phyloP scores from a whole-genome alignment of 2,888 invertebrate species.

The Allophyes oxyacanthae region DNA sequence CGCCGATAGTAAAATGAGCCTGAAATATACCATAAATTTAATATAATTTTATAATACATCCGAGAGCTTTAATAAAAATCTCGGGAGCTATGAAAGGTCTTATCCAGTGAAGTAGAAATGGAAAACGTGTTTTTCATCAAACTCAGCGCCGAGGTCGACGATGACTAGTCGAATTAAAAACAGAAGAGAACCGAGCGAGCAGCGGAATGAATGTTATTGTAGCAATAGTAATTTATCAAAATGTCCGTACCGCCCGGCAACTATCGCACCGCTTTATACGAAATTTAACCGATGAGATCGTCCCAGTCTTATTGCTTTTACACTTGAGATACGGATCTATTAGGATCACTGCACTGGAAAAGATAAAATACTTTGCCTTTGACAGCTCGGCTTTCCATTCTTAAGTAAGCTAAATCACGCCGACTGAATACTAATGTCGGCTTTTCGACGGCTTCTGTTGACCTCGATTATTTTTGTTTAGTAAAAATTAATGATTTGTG shows the following conservation, averaged over 20 bases:
- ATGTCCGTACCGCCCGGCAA: conserved; percentile 60
- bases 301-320: conserved; percentile 72
- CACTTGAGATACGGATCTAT: conserved; percentile 73
- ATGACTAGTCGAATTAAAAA: conserved; percentile 81
- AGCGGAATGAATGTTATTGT: conserved; percentile 80
- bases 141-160: conserved; percentile 64
- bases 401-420: conserved; percentile 58
- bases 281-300: conserved; percentile 70
- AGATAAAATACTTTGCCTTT: conserved; percentile 71
- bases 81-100: conserved; percentile 60
- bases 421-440: conserved; percentile 68
- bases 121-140: conserved; percentile 72
- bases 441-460: conserved; percentile 59
- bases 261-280: conserved; percentile 62
- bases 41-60: conserved; percentile 45
- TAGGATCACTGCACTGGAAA: conserved; percentile 67
- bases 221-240: conserved; percentile 84
- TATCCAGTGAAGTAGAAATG: conserved; percentile 65
- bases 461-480: conserved; percentile 60
- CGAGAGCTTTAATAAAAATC: conserved; percentile 53
- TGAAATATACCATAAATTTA: conserved; percentile 38
- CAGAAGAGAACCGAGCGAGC: conserved; percentile 68
- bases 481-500: conserved; percentile 60
- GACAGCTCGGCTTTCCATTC: conserved; percentile 66
- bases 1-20: conserved; percentile 49